These are phyloP conservation scores for Pseudomyrmex gracilis DNA, from an alignment of 1,140 invertebrate species.

Conservation along the genomic window DNA sequence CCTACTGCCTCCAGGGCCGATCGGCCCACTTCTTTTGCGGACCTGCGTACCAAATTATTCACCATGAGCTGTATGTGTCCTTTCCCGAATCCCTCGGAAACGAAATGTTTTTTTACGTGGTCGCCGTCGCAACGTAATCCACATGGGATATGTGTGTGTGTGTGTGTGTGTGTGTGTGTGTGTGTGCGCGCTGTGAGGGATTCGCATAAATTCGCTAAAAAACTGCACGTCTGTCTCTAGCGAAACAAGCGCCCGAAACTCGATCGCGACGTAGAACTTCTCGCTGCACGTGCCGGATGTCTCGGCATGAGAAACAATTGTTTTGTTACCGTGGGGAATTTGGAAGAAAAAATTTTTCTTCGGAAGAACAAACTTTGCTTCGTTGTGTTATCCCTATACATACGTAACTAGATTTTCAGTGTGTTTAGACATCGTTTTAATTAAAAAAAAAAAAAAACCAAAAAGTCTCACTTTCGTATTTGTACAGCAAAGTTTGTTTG, in stretches of 20 bases:
- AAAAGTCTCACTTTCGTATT: no score
- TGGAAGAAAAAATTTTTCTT: background rate
- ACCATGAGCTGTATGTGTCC: background rate
- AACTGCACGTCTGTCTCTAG: background rate
- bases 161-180: no score
- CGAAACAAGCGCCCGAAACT: constrained; percentile 3
- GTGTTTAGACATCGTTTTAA: no score
- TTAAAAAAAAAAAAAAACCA: no score
- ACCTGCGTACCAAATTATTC: constrained; percentile 61
- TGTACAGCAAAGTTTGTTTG: no score
- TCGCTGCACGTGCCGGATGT: background rate
- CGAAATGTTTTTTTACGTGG: constrained; percentile 15
- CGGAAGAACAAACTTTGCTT: no score
- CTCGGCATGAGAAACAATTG: background rate
- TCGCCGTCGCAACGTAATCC: background rate
- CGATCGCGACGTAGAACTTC: background rate
- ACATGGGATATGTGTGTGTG: background rate
- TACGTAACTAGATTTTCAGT: no score
- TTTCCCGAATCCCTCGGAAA: background rate
- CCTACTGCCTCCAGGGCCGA: constrained; percentile 67
- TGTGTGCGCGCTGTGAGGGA: background rate
- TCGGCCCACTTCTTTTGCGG: constrained; percentile 65
- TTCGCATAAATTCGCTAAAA: background rate
- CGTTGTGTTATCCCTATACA: no score
- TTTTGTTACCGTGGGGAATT: background rate